phyloP scores from a whole-genome alignment of 2,888 invertebrate genomes.

The Rhopalosiphum nymphaeae region DNA sequence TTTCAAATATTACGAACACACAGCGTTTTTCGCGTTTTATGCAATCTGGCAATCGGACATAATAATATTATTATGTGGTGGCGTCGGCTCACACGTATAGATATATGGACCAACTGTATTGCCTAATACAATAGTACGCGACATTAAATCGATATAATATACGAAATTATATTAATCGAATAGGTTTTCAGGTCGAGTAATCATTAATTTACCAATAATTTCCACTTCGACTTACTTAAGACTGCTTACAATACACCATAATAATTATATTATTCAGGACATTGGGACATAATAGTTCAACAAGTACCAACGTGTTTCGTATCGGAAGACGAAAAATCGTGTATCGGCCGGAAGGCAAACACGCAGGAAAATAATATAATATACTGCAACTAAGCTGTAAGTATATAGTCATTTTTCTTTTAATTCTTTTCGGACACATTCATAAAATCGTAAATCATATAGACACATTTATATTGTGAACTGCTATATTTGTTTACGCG shows the following conservation, averaged over 20 bases:
- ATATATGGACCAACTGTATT: neutral
- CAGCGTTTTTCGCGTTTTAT: neutral
- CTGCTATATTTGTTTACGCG: neutral
- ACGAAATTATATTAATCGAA: neutral
- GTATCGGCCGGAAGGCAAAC: neutral
- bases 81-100: neutral
- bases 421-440: neutral
- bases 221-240: neutral
- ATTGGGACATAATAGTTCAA: neutral
- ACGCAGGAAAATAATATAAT: neutral
- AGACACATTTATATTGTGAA: neutral
- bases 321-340: constrained; percentile 36
- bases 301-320: neutral
- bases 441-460: neutral
- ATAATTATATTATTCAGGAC: neutral
- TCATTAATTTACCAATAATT: neutral
- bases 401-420: neutral
- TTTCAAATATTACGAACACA: neutral
- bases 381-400: neutral
- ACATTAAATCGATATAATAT: neutral
- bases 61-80: neutral
- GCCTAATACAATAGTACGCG: neutral
- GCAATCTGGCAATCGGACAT: neutral
- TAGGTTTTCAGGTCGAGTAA: constrained; percentile 19
- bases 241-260: neutral